A percentile compares a stretch with the other conserved stretches of the same genome.
Conservation (phyloP, 2,888 invertebrate genomes). For the Clistopyga incitator region DNA sequence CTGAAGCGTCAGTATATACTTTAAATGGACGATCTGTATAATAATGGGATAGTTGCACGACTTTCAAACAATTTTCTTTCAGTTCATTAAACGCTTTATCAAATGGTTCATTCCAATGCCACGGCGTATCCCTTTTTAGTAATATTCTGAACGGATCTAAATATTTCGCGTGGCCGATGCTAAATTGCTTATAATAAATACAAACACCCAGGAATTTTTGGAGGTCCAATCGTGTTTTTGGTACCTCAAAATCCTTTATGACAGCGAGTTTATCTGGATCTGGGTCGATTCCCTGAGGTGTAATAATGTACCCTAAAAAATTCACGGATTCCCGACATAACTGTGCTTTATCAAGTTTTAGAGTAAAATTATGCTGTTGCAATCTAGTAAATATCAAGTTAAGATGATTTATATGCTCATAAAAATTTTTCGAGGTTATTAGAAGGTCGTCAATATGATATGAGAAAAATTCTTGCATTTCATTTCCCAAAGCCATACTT, state of each 20-base stretch:
- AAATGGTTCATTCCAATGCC: slow-evolving; percentile 37
- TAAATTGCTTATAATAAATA: slow-evolving; percentile 51
- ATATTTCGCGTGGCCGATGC: slow-evolving; percentile 33
- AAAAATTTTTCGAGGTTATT: slow-evolving; percentile 46
- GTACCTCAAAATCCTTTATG: slow-evolving; percentile 69
- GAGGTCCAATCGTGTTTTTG: slow-evolving; percentile 70
- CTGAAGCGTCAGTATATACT: slow-evolving; percentile 18
- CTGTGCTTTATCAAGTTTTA: slow-evolving; percentile 70
- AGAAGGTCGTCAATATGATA: slow-evolving; percentile 76
- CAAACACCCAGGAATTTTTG: slow-evolving; percentile 64
- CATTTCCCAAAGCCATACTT: slow-evolving; percentile 67
- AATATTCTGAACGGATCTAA: slow-evolving; percentile 47
- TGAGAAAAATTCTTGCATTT: slow-evolving; percentile 61
- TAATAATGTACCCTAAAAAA: slow-evolving; percentile 49
- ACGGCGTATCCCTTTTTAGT: slow-evolving; percentile 36
- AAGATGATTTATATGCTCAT: slow-evolving; percentile 69
- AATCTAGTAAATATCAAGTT: slow-evolving; percentile 65
- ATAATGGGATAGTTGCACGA: slow-evolving; percentile 45
- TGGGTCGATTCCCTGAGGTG: slow-evolving; percentile 41
- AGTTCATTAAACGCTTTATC: slow-evolving; percentile 42
- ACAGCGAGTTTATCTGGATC: slow-evolving; percentile 59
- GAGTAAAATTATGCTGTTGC: slow-evolving; percentile 68
- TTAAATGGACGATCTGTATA: slow-evolving; percentile 37
- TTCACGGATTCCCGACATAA: slow-evolving; percentile 66
- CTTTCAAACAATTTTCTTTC: slow-evolving; percentile 51